These are phyloP conservation scores for Protula sp. DNA, from an alignment of 2,888 invertebrate genomes.

Conservation along the genomic window DNA sequence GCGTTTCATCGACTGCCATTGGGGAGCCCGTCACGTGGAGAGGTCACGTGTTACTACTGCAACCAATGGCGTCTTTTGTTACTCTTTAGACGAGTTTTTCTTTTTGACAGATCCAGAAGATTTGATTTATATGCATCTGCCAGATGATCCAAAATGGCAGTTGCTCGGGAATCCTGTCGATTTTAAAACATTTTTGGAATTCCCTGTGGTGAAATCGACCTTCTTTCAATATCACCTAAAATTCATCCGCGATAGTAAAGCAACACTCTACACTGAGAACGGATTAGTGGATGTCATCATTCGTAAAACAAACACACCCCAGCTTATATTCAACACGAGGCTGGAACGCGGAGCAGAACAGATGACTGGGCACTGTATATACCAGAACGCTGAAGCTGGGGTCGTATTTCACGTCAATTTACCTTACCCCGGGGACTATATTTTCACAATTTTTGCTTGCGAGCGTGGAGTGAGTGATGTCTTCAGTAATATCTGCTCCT, in stretches of 20 bases:
- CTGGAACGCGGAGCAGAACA: constrained; percentile 38
- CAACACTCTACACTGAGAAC: constrained; percentile 39
- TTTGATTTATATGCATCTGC: constrained; percentile 44
- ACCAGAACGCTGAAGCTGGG: constrained; percentile 2
- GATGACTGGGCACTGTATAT: constrained; percentile 24
- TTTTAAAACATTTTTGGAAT: constrained; percentile 53
- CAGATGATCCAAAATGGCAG: constrained; percentile 54
- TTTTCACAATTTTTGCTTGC: constrained; percentile 26
- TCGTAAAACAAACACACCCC: not conserved
- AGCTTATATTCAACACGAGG: constrained; percentile 40
- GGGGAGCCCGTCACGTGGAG: constrained; percentile 75
- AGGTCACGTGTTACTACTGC: not conserved
- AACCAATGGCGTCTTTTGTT: not conserved
- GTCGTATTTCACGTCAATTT: constrained; percentile 15
- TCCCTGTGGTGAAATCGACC: constrained; percentile 50
- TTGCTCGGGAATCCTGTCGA: constrained; percentile 53
- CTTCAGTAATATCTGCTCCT: constrained; percentile 17
- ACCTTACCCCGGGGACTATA: constrained; percentile 14
- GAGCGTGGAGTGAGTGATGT: constrained; percentile 12
- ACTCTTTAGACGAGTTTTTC: constrained; percentile 47
- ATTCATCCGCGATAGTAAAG: constrained; percentile 32
- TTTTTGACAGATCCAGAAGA: constrained; percentile 49
- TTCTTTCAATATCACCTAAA: constrained; percentile 33
- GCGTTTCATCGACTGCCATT: constrained; percentile 97
- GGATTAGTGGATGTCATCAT: constrained; percentile 34